Base-by-base conservation (phyloP, 2,113 vertebrate genomes). In the Elgaria multicarinata region DNA sequence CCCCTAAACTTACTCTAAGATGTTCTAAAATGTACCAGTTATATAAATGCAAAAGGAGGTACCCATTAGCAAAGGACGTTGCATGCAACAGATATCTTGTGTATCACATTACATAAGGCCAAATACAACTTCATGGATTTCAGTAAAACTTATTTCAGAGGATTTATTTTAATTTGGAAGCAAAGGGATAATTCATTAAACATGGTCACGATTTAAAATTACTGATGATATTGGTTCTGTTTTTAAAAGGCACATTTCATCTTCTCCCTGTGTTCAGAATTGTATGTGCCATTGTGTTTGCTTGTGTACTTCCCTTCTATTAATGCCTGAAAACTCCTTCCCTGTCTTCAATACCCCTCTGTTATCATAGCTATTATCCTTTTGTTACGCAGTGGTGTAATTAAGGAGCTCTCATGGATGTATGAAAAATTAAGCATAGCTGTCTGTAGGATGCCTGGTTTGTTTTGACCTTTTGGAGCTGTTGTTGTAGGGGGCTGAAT, bases 1-100 rank as follows among this genome's bases (percentile, higher is more conserved):
- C 85, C 3, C n/a, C 85, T 78, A 89, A 0, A 83, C 12, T 2
- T 8, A 55, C 16, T 85, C 10, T 1, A 1, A 4, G 3, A 3
- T n/a, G n/a, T 82, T 62, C 36, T 87, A 72, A 89, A 90, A 4
- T 58, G 84, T 72, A 62, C 0, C 1, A 14, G 71, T 89, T 91
- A 75, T 64, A 69, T 33, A 46, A 6, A 10, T 13, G 22, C 24
- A 67, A 72, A 69, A 12, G 16, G 28, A 1, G 16, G 16, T 31
- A 83, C 66, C 66, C 24, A 82, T 64, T 82, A n/a, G 1, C 64
- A 2, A 0, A 0, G 12, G 28, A 39, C 24, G 20, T 64, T 36
- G 12, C 20, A 62, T 62, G 58, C 39, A 24, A 66, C 44, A 26
- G 3, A 20, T 28, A n/a, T 42, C 7, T 8, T 50, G 1, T 33